Percentiles rank a stretch among this genome's conserved stretches.
phyloP scores from a whole-genome alignment of 1,140 invertebrate species.

The Hyphantria cunea region DNA sequence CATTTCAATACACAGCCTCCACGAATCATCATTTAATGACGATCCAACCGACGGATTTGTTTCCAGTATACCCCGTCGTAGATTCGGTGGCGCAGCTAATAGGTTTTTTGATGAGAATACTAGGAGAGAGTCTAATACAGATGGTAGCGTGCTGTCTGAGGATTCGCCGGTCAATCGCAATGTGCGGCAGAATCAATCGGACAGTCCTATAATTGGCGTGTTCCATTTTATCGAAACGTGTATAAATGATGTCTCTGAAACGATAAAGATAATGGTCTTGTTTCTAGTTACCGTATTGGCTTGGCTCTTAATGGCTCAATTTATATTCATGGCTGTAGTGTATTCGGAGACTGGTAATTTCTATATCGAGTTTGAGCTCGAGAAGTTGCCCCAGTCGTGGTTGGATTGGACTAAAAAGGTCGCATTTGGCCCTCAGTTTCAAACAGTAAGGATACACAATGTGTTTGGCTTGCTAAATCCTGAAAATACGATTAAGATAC shows the following conservation, averaged over 20 bases:
- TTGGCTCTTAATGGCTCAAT: slow-evolving; percentile 43
- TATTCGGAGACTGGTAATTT: slow-evolving; percentile 54
- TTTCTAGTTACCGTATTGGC: slow-evolving; percentile 51
- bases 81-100: background rate
- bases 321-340: slow-evolving; percentile 47
- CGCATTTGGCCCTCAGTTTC: slow-evolving; percentile 51
- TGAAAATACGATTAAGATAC: slow-evolving; percentile 50
- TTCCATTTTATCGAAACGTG: too few species aligned
- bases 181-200: too few species aligned
- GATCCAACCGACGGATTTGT: slow-evolving; percentile 15
- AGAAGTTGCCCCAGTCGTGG: slow-evolving; percentile 44
- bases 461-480: slow-evolving; percentile 49
- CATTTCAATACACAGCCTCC: slow-evolving; percentile 59
- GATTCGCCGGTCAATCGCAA: too few species aligned
- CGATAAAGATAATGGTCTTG: slow-evolving; percentile 48
- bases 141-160: too few species aligned
- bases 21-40: slow-evolving; percentile 39
- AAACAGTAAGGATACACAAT: slow-evolving; percentile 52
- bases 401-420: slow-evolving; percentile 45
- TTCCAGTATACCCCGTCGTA: background rate
- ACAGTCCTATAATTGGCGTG: background rate
- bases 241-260: slow-evolving; percentile 24
- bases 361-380: slow-evolving; percentile 53
- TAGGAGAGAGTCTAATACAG: too few species aligned
- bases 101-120: slow-evolving; percentile 4